Base-by-base conservation (phyloP, 2,113 vertebrate species). In the Malurus cyaneus region DNA sequence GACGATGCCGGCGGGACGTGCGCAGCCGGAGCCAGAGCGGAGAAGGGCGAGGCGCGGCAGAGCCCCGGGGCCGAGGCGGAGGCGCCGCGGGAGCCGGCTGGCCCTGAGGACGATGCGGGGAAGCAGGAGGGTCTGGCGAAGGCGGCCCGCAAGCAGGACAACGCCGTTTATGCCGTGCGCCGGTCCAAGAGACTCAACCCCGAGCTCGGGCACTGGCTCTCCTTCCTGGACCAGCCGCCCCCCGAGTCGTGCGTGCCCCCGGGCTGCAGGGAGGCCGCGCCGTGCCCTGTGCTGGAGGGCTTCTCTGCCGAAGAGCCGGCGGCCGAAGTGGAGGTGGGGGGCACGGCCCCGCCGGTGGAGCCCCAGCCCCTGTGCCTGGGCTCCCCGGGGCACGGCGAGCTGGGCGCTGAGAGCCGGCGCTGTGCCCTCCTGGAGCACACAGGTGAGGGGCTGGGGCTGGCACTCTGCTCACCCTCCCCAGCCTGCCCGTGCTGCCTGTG, bases 121-220 rank as follows among this genome's bases (percentile, higher is more conserved):
- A 95, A 54, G 50, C 77, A 6, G 49, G 66, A 7, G 25, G 72
- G 86, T 39, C 39, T 11, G 39, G 39, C 39, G 10, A 98, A 97
- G 85, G 85, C 26, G 19, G 90, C 94, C 44, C 97, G 88, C 95
- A 97, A 95, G 88, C 96, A 13, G 92, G 98, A 92, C 94, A 98
- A 62, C 96, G 80, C 94, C 11, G 78, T 87, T 97, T 98, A 97
- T 91, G 97, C 98, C 0, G 99, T 99, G 16, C 98, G 99, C 36
- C 98, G 99, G 13, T 99, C 99, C 25, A 98, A 98, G 29, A 99
- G 99, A 72, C 98, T 99, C 95, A 99, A 98, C 97, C 96, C 98
- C 6, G 96, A 98, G 92, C 97, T 98, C 1, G 96, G 97, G 20
- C 94, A 98, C 61, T 98, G 98, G 98, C 89, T 98, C 17, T 91